A percentile compares a stretch with the other conserved stretches of the same genome.
Evolutionary conservation across 2,888 invertebrate genomes (phyloP).

Genomic region (Lumbricus terrestris): DNA sequence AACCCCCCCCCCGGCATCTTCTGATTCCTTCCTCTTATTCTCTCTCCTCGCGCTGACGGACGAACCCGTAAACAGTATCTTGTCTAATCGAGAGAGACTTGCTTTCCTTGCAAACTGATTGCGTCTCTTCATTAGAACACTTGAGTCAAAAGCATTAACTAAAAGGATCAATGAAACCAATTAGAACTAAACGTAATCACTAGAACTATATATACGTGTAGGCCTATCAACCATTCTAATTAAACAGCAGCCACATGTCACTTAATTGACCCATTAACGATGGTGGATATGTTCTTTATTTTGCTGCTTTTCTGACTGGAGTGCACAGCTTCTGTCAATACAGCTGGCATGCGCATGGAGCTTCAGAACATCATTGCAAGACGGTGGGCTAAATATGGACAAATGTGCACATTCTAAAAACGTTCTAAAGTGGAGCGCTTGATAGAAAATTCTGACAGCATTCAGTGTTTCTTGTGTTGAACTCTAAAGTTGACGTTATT

Average conservation of each 20-base stretch:
- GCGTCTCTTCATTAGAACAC: neutral
- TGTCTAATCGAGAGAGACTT: neutral
- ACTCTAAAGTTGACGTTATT: too few relatives aligned
- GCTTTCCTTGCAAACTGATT: neutral
- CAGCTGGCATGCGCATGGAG: too few relatives aligned
- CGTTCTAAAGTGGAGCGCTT: too few relatives aligned
- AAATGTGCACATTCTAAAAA: too few relatives aligned
- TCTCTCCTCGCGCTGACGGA: neutral
- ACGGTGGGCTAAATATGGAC: too few relatives aligned
- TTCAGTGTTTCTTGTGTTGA: too few relatives aligned
- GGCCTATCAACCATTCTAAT: neutral
- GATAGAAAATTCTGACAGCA: too few relatives aligned
- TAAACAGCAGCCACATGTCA: neutral
- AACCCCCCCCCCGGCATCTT: neutral
- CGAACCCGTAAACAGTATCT: neutral
- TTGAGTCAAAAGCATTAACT: neutral
- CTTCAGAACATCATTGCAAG: too few relatives aligned
- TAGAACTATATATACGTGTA: too few relatives aligned
- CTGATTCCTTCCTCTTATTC: neutral
- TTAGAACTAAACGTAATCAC: neutral
- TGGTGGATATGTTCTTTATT: neutral
- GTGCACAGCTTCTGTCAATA: neutral
- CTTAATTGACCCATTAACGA: neutral
- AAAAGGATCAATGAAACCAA: neutral
- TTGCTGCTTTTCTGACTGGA: neutral